These are phyloP conservation scores for Carettochelys insculpta DNA, from an alignment of 2,113 vertebrate genomes.

Conservation along the genomic window DNA sequence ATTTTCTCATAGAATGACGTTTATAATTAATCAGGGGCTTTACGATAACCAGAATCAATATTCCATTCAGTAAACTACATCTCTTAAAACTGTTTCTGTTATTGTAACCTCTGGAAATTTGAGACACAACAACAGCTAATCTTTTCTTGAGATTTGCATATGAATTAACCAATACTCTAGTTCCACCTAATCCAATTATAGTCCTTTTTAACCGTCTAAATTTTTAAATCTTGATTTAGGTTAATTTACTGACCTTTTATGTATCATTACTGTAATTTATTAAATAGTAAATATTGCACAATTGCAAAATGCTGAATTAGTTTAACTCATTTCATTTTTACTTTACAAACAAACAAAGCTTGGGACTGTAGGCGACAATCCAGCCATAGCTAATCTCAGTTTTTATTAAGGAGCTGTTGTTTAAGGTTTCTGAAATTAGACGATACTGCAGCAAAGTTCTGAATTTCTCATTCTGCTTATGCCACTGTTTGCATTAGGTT, in stretches of 20 bases:
- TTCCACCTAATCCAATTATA: background rate
- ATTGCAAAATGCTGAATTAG: background rate
- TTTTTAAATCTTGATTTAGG: background rate
- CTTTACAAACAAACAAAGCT: background rate
- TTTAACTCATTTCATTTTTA: background rate
- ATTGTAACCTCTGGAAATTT: background rate
- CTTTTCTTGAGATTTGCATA: background rate
- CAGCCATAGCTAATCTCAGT: background rate
- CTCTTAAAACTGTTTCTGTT: background rate
- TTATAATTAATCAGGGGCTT: background rate
- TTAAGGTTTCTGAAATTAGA: background rate
- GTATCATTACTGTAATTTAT: background rate
- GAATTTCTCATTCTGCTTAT: background rate
- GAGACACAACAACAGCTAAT: background rate
- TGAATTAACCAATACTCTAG: background rate
- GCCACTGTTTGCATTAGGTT: slow-evolving; percentile 73
- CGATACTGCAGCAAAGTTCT: background rate
- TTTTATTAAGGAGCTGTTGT: background rate
- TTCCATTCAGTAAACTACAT: background rate
- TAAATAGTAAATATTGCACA: background rate
- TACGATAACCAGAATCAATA: background rate
- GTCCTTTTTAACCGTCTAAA: background rate
- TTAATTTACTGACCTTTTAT: background rate
- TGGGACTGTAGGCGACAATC: background rate
- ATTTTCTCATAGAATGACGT: background rate